Evolutionary conservation across 2,113 vertebrate genomes (phyloP), one percentile per base, ranked within the genome.

Genomic region (Protobothrops flavoviridis): DNA sequence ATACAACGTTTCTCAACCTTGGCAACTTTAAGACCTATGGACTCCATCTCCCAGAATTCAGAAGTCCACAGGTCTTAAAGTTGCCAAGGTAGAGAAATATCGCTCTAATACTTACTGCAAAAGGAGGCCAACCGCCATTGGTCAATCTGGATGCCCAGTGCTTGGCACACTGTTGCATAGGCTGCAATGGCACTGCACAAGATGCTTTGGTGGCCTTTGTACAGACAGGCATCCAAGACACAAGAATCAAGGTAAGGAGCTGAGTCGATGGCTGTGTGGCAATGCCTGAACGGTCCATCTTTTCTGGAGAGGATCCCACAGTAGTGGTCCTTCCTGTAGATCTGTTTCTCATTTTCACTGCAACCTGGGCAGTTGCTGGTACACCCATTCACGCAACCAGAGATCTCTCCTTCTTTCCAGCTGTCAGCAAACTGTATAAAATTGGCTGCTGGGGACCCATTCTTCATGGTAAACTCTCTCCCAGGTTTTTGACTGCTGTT

Each of bases 141-240:
- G 1, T 57, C 59, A 1, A 98, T 43, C 10, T 93, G 94, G 26
- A 95, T 95, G 10, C 96, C 96, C 4, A 93, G 94, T 13, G 94
- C 96, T 92, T 98, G 97, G 92, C 98, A 98, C 87, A 95, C 95
- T 7, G 94, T 94, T 17, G 96, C 96, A 0, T 97, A 98, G 55
- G 95, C 45, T 2, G 91, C 94, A 57, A 98, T 85, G 0, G 97
- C 97, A 7, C 64, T 95, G 86, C 98, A 98, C 33, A 97, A 88
- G 24, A 94, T 94, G 5, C 94, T 88, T 0, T 81, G 95, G 87
- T 97, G 96, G 17, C 97, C 97, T 8, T 95, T 94, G 91, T 95
- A 96, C 29, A 95, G 91, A 57, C 97, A 98, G 88, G 96, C 89
- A 12, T 98, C 97, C 23, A 69, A 93, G 50, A 97, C 53, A 91